Evolutionary conservation across 2,797 vertebrate species (phyloP).

Genomic region (Gallirallus australis): DNA sequence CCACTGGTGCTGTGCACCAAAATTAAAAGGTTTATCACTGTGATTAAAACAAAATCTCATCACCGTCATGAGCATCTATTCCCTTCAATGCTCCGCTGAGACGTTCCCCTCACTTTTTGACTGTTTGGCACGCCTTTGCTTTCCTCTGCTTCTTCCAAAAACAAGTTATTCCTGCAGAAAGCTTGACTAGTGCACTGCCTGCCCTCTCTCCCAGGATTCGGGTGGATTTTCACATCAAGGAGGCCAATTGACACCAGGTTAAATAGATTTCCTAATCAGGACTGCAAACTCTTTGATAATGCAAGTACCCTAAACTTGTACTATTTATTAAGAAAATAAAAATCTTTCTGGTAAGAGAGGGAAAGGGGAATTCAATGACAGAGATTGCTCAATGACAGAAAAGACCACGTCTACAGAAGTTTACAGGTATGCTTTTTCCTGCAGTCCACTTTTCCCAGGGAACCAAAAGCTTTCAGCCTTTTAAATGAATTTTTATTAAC

Average conservation of each 20-base stretch:
- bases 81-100: constrained; percentile 24
- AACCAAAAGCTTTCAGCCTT: neutral
- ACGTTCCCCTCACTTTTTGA: neutral
- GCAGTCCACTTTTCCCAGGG: neutral
- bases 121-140: neutral
- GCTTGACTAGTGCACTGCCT: neutral
- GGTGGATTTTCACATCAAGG: constrained; percentile 50
- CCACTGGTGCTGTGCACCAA: neutral
- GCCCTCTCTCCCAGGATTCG: constrained; percentile 6
- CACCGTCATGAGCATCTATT: neutral
- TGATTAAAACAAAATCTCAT: constrained; percentile 67
- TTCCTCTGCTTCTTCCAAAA: neutral
- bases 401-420: neutral
- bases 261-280: constrained; percentile 66
- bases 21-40: constrained; percentile 70
- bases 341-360: neutral
- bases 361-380: constrained; percentile 65
- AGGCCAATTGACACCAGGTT: constrained; percentile 54
- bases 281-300: constrained; percentile 34
- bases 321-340: neutral
- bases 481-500: neutral
- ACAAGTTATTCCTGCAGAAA: neutral
- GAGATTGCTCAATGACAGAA: neutral
- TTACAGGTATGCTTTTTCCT: neutral
- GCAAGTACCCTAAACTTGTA: neutral